Percentiles rank a stretch among this genome's conserved stretches.
Evolutionary conservation across 2,113 vertebrate species (phyloP).

Genomic region (Irena cyanogastra): DNA sequence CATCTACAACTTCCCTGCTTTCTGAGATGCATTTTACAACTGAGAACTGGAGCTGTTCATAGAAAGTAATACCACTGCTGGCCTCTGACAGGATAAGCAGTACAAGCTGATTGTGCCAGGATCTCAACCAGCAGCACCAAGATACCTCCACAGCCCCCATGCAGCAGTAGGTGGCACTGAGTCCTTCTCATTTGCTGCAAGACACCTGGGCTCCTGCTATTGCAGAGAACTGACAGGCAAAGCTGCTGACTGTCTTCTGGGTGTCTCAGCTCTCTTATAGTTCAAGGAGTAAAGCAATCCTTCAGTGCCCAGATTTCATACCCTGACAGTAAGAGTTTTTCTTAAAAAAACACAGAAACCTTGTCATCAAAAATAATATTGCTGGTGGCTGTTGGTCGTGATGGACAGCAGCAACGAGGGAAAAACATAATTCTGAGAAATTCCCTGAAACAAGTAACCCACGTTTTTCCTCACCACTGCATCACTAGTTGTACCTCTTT

Average conservation of each 20-base stretch:
- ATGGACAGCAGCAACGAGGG: background rate
- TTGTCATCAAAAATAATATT: background rate
- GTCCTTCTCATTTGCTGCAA: background rate
- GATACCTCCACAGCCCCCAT: rapidly evolving
- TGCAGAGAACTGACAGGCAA: background rate
- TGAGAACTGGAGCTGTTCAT: background rate
- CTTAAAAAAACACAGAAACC: background rate
- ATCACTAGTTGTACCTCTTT: background rate
- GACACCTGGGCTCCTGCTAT: background rate
- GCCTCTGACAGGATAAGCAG: background rate
- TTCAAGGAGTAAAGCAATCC: background rate
- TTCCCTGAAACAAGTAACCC: background rate
- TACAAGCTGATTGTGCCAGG: background rate
- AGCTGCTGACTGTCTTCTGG: background rate
- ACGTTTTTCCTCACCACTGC: background rate
- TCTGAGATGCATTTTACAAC: background rate
- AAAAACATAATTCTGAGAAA: background rate
- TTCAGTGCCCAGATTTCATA: background rate
- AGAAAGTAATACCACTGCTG: background rate
- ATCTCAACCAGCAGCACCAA: background rate
- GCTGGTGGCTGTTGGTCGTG: background rate
- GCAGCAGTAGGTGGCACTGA: background rate
- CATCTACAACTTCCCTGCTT: background rate
- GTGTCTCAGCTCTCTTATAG: background rate
- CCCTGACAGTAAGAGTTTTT: background rate